phyloP scores from a whole-genome alignment of 2,888 invertebrate species.

The Trichopria drosophilae region DNA sequence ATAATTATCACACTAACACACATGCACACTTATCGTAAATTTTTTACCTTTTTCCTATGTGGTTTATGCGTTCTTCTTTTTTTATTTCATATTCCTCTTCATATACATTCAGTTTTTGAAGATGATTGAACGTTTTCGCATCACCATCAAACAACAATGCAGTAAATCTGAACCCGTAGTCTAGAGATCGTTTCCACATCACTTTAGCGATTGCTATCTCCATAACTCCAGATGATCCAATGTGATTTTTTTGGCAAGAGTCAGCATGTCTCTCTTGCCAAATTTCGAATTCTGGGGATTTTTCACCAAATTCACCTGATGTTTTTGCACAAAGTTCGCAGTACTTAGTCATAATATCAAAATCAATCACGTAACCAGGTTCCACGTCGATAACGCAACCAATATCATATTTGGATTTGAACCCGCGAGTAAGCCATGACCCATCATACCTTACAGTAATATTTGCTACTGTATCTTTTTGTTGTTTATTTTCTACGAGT shows the following conservation, averaged over 20 bases:
- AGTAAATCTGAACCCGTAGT: slow-evolving; percentile 21
- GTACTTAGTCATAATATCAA: slow-evolving; percentile 28
- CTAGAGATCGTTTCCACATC: slow-evolving; percentile 26
- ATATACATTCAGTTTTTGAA: slow-evolving; percentile 20
- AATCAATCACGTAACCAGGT: slow-evolving; percentile 32
- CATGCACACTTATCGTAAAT: too few relatives aligned
- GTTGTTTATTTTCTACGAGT: too few relatives aligned
- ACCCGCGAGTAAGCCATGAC: slow-evolving; percentile 31
- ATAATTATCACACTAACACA: too few relatives aligned
- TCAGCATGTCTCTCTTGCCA: slow-evolving; percentile 30
- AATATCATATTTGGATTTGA: slow-evolving; percentile 34
- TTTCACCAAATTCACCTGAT: slow-evolving; percentile 9
- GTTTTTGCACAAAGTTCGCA: slow-evolving; percentile 31
- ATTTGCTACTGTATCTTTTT: slow-evolving; percentile 7
- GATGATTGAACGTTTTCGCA: slow-evolving; percentile 25
- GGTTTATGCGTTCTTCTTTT: slow-evolving; percentile 32
- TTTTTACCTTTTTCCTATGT: slow-evolving; percentile 28
- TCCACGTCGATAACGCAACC: slow-evolving; percentile 30
- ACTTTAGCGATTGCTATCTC: slow-evolving; percentile 25
- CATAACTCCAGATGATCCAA: slow-evolving; percentile 29
- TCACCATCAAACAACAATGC: slow-evolving; percentile 26
- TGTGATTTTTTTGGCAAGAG: slow-evolving; percentile 29
- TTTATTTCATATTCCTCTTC: slow-evolving; percentile 17
- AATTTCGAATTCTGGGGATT: slow-evolving; percentile 28
- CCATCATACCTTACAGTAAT: slow-evolving; percentile 32